These are phyloP conservation scores for Plodia interpunctella DNA, from an alignment of 1,140 invertebrate species.

Conservation along the genomic window DNA sequence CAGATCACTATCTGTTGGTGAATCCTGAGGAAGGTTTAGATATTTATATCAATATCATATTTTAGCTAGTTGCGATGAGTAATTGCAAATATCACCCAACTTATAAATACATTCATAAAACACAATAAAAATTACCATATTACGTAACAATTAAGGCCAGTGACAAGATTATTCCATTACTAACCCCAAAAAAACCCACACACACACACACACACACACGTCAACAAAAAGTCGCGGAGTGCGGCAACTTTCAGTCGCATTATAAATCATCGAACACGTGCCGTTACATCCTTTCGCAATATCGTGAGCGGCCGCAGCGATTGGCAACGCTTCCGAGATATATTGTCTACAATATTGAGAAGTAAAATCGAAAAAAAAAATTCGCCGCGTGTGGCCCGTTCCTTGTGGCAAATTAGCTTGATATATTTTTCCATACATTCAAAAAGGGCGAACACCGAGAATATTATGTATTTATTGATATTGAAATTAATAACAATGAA, in stretches of 20 bases:
- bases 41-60: too few species aligned
- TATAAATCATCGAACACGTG: constrained; percentile 32
- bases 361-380: too few species aligned
- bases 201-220: not conserved
- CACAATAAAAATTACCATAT: not conserved
- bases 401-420: constrained; percentile 6
- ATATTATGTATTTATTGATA: too few species aligned
- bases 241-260: constrained; percentile 8
- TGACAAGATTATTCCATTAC: constrained; percentile 30
- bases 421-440: not conserved
- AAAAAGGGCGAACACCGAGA: too few species aligned
- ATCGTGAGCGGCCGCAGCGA: constrained; percentile 31
- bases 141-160: constrained; percentile 16
- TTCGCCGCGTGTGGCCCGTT: not conserved
- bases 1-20: too few species aligned
- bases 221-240: constrained; percentile 13
- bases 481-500: too few species aligned
- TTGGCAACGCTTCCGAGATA: constrained; percentile 30
- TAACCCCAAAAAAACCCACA: constrained; percentile 13
- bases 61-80: too few species aligned
- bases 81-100: too few species aligned
- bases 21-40: too few species aligned
- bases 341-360: constrained; percentile 9
- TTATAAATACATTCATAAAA: too few species aligned
- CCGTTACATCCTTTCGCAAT: constrained; percentile 37